Base-by-base conservation (phyloP, 2,888 invertebrate species). In the Drosophila picticornis region DNA sequence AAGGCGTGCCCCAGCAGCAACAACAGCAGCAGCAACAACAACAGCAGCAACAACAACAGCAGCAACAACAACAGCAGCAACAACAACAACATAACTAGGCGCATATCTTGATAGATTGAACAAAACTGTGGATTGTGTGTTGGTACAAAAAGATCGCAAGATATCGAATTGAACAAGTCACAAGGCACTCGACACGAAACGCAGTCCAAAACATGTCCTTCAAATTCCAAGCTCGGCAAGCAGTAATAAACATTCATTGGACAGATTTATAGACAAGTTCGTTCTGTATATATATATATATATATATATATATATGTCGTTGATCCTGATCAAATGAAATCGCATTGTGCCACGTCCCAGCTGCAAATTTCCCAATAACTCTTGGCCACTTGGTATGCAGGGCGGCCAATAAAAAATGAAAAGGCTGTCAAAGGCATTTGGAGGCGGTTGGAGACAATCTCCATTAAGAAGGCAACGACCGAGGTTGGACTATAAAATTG, bases 381-480 rank as follows among this genome's bases (percentile, higher is more conserved):
- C 62, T 58, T 7, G 52, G 52, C 71, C 75, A 78, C 65, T 77
- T 77, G 65, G 66, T 79, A 77, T 77, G 77, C 79, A 77, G 52
- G 69, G 63, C 50, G 52, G 56, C 66, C 34, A 34, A 34, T 34
- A 34, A 34, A 13, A 34, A 34, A 34, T 34, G 34, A 34, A 34
- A 16, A 34, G 34, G 16, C 11, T 13, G 52, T n/a, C 31, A 31
- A 36, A 19, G 25, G 43, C 36, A 48, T 13, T 16, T 19, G 58
- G 43, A 36, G 40, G 46, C 61, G 40, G 36, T 31, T 36, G 72
- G 57, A 19, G 50, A 50, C 70, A 27, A 51, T 43, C 51, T 68
- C 77, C 73, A 72, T 75, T 77, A 79, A 75, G 79, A 71, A 79
- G 79, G 25, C 79, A 79, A 79, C 66, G 75, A 79, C 72, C 77